These are phyloP conservation scores for Epinephelus cyanopodus DNA, from an alignment of 2,113 vertebrate species.

Conservation along the genomic window DNA sequence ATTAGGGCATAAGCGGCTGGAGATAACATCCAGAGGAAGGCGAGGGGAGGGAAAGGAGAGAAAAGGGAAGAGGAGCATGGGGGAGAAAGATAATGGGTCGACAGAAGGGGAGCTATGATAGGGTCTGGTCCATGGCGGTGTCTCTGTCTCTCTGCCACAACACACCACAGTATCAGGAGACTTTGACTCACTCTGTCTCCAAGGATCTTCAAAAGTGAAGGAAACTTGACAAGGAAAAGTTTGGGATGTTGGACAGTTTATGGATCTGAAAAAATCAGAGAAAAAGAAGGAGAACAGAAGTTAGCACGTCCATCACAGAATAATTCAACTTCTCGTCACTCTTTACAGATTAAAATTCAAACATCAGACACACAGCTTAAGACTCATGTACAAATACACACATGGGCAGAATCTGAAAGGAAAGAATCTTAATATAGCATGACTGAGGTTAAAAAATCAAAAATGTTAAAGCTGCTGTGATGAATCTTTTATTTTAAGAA, in stretches of 20 bases:
- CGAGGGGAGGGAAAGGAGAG: slow-evolving; percentile 41
- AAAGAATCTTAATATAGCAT: background rate
- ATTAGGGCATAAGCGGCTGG: slow-evolving; percentile 82
- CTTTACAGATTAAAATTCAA: background rate
- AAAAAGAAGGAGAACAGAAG: slow-evolving; percentile 8
- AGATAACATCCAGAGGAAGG: slow-evolving; percentile 83
- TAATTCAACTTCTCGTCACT: background rate
- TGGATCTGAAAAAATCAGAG: slow-evolving; percentile 9
- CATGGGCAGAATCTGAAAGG: background rate
- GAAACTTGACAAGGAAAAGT: slow-evolving; percentile 52
- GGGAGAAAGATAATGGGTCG: slow-evolving; percentile 71
- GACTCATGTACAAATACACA: background rate
- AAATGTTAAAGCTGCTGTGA: background rate
- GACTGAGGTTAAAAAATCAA: background rate
- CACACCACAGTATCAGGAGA: slow-evolving; percentile 50
- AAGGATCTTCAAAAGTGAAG: slow-evolving; percentile 45
- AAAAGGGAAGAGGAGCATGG: slow-evolving; percentile 39
- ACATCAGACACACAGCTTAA: background rate
- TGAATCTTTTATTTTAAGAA: background rate
- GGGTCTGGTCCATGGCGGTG: slow-evolving; percentile 66
- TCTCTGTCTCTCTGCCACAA: slow-evolving; percentile 56
- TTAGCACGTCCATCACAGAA: background rate
- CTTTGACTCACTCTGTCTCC: slow-evolving; percentile 39
- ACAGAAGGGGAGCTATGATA: slow-evolving; percentile 79
- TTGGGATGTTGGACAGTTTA: slow-evolving; percentile 11